These are phyloP conservation scores for Hydriomena furcata DNA, from an alignment of 2,888 invertebrate genomes.

Conservation along the genomic window DNA sequence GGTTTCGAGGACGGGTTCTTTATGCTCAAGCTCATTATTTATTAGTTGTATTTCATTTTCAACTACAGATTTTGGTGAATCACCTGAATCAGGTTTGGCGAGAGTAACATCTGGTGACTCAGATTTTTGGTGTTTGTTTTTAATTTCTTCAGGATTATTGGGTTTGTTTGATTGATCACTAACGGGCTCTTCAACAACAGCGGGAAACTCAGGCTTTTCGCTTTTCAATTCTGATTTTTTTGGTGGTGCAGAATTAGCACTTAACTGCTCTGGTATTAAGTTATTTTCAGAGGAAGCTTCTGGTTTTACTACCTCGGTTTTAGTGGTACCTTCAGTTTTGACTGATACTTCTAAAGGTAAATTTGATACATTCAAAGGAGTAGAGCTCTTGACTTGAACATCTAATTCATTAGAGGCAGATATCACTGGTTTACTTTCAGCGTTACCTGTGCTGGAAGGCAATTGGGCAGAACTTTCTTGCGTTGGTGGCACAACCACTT, in stretches of 20 bases:
- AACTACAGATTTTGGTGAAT: constrained; percentile 13
- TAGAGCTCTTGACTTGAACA: constrained; percentile 23
- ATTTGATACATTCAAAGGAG: constrained; percentile 8
- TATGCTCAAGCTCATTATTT: constrained; percentile 32
- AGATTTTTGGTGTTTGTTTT: constrained; percentile 2
- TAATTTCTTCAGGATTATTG: constrained; percentile 6
- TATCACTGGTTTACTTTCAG: constrained; percentile 12
- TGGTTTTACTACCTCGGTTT: constrained; percentile 16
- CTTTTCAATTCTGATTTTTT: constrained; percentile 7
- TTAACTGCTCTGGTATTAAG: constrained; percentile 11
- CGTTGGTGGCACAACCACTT: constrained; percentile 16
- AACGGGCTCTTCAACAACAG: constrained; percentile 16
- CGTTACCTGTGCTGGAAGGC: constrained; percentile 15
- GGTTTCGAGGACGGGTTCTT: constrained; percentile 40
- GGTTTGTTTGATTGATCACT: constrained; percentile 19
- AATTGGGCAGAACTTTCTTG: constrained; percentile 22
- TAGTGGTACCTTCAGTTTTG: constrained; percentile 6
- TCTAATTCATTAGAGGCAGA: constrained; percentile 20
- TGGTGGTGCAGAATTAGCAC: constrained; percentile 12
- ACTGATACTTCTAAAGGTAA: constrained; percentile 1
- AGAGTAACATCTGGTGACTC: constrained; percentile 13
- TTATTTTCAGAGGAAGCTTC: constrained; percentile 24
- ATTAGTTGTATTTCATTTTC: constrained; percentile 21
- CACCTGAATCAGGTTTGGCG: constrained; percentile 20
- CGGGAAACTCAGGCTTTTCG: background rate